Conservation (phyloP, 2,113 vertebrate genomes). For the Smithornis capensis region DNA sequence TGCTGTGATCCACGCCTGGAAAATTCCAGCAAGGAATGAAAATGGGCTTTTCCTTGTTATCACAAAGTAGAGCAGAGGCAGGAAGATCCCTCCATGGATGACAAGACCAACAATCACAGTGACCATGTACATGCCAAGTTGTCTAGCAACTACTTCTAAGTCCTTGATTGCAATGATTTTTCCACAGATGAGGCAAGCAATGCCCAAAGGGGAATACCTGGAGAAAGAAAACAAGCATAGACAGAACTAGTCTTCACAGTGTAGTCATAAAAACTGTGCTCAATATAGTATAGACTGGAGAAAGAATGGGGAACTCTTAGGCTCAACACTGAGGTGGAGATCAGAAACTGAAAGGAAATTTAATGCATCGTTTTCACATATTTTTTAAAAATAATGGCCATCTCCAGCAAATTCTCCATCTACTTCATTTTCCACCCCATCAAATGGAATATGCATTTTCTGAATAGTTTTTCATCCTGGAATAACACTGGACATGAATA, state of each 20-base stretch:
- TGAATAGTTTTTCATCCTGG: neutral
- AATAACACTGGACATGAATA: neutral
- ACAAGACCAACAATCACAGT: conserved; percentile 95
- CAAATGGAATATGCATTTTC: neutral
- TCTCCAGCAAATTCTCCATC: neutral
- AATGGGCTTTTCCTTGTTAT: conserved; percentile 97
- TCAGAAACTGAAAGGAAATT: neutral
- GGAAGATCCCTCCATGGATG: conserved; percentile 96
- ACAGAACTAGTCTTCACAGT: neutral
- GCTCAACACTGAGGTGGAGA: neutral
- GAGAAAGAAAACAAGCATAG: conserved; percentile 8
- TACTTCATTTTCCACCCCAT: neutral
- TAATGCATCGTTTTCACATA: neutral
- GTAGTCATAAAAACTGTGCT: neutral
- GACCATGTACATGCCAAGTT: conserved; percentile 99
- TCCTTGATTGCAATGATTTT: conserved; percentile 99
- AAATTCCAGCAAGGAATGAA: conserved; percentile 94
- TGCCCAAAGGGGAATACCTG: conserved; percentile 98
- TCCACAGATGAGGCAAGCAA: conserved; percentile 96
- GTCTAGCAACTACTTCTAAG: conserved; percentile 92
- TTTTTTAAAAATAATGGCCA: neutral
- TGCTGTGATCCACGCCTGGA: conserved; percentile 99
- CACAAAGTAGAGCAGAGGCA: conserved; percentile 93
- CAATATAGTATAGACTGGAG: neutral
- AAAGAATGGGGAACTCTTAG: neutral